These are phyloP conservation scores for Chesias legatella DNA, from an alignment of 2,888 invertebrate genomes.

Conservation along the genomic window DNA sequence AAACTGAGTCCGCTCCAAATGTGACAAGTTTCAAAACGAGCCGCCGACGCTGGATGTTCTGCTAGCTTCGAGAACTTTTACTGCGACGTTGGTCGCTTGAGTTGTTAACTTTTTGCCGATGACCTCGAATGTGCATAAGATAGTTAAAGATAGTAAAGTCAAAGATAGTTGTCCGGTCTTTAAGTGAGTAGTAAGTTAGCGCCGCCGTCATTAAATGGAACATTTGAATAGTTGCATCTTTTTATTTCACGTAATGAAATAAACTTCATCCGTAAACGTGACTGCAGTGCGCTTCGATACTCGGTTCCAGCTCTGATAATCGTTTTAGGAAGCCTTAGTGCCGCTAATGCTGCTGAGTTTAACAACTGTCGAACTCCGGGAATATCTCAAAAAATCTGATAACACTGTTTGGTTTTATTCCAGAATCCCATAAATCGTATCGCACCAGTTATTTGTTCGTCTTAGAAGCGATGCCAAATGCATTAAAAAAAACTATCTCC, in stretches of 20 bases:
- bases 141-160: too few relatives aligned
- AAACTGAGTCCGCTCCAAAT: slow-evolving; percentile 6
- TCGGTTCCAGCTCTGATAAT: neutral
- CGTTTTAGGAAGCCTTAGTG: too few relatives aligned
- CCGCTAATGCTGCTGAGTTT: too few relatives aligned
- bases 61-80: slow-evolving; percentile 15
- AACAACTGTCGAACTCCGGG: too few relatives aligned
- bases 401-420: too few relatives aligned
- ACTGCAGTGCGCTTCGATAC: too few relatives aligned
- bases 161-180: slow-evolving; percentile 7
- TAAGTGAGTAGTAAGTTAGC: slow-evolving; percentile 2
- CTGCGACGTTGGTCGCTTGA: slow-evolving; percentile 7
- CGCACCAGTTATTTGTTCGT: too few relatives aligned
- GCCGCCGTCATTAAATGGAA: neutral
- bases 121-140: slow-evolving; percentile 13
- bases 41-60: slow-evolving; percentile 1
- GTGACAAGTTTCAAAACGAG: slow-evolving; percentile 18
- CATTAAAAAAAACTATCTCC: too few relatives aligned
- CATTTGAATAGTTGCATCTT: slow-evolving; percentile 1
- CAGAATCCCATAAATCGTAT: too few relatives aligned
- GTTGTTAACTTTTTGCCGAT: slow-evolving; percentile 13
- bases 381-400: too few relatives aligned
- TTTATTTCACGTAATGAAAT: too few relatives aligned
- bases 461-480: neutral
- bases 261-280: too few relatives aligned